A percentile compares a stretch with the other conserved stretches of the same genome.
phyloP scores from a whole-genome alignment of 2,888 invertebrate genomes.

The Lampropteryx suffumata region DNA sequence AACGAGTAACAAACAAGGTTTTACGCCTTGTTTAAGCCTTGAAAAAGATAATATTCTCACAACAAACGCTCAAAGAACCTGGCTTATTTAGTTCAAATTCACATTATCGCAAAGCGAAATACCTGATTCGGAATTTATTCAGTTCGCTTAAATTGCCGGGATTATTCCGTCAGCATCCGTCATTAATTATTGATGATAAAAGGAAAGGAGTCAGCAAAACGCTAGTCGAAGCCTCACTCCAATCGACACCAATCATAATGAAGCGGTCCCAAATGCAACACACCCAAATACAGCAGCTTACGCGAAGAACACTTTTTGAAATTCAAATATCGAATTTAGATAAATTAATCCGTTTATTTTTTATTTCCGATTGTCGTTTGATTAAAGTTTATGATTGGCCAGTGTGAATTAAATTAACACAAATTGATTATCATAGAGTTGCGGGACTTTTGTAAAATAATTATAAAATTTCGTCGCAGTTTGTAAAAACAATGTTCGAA shows the following conservation, averaged over 20 bases:
- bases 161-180: conserved; percentile 39
- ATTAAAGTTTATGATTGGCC: conserved; percentile 24
- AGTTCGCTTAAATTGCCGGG: conserved; percentile 32
- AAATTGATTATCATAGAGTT: not conserved
- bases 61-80: conserved; percentile 19
- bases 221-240: conserved; percentile 36
- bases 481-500: not conserved
- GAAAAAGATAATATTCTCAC: not conserved
- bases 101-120: conserved; percentile 35
- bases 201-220: conserved; percentile 44
- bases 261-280: conserved; percentile 54
- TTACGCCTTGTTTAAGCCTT: conserved; percentile 4
- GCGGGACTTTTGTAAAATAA: no score
- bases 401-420: conserved; percentile 26
- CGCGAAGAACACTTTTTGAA: conserved; percentile 43
- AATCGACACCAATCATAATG: conserved; percentile 69
- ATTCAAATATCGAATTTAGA: conserved; percentile 41
- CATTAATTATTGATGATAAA: conserved; percentile 68
- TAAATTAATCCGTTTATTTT: conserved; percentile 13
- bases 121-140: conserved; percentile 32
- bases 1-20: not conserved
- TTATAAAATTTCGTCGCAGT: no score
- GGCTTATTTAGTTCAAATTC: conserved; percentile 40
- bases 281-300: conserved; percentile 43
- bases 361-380: conserved; percentile 19